Conservation (phyloP, 2,113 vertebrate genomes). For the Poeciliopsis turrubarensis region DNA sequence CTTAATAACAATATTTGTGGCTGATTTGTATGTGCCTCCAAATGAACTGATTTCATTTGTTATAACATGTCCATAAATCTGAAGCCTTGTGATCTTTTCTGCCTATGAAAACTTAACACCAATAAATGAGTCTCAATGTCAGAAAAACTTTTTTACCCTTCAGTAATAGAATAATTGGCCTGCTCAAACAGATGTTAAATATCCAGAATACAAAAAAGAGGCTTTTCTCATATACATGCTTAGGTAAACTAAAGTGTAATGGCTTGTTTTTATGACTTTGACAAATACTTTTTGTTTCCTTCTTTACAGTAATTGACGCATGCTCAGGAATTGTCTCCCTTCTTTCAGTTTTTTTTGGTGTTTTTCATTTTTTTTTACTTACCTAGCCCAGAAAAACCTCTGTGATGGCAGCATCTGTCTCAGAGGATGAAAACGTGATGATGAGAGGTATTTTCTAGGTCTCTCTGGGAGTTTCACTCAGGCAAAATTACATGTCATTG, state of each 20-base stretch:
- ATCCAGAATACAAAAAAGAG: not conserved
- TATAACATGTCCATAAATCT: rapidly evolving
- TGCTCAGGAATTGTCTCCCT: slow-evolving; percentile 8
- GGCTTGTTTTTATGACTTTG: not conserved
- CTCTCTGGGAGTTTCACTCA: slow-evolving; percentile 23
- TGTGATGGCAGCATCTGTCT: slow-evolving; percentile 45
- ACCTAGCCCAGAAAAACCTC: slow-evolving; percentile 14
- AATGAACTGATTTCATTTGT: not conserved
- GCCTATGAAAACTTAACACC: slow-evolving; percentile 4
- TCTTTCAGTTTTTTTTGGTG: slow-evolving; percentile 7
- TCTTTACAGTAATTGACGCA: slow-evolving; percentile 29
- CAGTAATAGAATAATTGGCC: slow-evolving; percentile 3
- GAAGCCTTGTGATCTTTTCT: not conserved
- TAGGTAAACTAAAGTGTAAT: not conserved
- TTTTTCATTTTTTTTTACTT: not conserved
- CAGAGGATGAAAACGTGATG: slow-evolving; percentile 37
- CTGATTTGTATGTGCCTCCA: not conserved
- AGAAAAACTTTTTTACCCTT: not conserved
- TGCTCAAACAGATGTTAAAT: not conserved
- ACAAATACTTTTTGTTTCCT: not conserved
- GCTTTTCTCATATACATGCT: not conserved
- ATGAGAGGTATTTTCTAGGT: slow-evolving; percentile 32
- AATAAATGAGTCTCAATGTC: slow-evolving; percentile 9
- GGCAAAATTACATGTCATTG: slow-evolving; percentile 61
- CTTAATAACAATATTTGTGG: too few relatives aligned